phyloP scores from a whole-genome alignment of 2,888 invertebrate species.

The Lumbricus terrestris region DNA sequence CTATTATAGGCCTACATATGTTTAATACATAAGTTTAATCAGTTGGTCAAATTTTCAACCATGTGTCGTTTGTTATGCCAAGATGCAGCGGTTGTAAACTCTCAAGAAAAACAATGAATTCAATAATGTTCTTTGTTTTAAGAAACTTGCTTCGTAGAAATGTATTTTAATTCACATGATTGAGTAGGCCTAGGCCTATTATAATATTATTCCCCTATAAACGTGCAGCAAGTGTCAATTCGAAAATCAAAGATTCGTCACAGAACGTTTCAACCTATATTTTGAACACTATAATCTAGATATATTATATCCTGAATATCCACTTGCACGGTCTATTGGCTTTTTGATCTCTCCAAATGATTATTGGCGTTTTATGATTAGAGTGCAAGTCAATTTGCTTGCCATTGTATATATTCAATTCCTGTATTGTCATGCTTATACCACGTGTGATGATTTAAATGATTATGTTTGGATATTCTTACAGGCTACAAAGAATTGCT shows the following conservation, averaged over 20 bases:
- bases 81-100: too few species aligned
- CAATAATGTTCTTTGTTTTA: too few species aligned
- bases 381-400: not conserved
- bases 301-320: not conserved
- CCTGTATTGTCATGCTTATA: not conserved
- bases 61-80: not conserved
- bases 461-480: not conserved
- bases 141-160: too few species aligned
- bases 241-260: not conserved
- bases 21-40: not conserved
- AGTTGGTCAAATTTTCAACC: not conserved
- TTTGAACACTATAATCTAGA: not conserved
- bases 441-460: not conserved
- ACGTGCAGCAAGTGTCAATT: not conserved
- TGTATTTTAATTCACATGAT: too few species aligned
- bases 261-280: not conserved
- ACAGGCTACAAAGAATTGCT: not conserved
- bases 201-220: too few species aligned
- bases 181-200: too few species aligned
- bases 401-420: not conserved
- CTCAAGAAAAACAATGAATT: too few species aligned
- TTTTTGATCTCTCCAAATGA: not conserved
- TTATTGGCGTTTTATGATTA: not conserved
- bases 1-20: too few species aligned
- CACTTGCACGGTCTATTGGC: not conserved